These are phyloP conservation scores for Adelphocoris suturalis DNA, from an alignment of 2,888 invertebrate genomes.

Conservation along the genomic window DNA sequence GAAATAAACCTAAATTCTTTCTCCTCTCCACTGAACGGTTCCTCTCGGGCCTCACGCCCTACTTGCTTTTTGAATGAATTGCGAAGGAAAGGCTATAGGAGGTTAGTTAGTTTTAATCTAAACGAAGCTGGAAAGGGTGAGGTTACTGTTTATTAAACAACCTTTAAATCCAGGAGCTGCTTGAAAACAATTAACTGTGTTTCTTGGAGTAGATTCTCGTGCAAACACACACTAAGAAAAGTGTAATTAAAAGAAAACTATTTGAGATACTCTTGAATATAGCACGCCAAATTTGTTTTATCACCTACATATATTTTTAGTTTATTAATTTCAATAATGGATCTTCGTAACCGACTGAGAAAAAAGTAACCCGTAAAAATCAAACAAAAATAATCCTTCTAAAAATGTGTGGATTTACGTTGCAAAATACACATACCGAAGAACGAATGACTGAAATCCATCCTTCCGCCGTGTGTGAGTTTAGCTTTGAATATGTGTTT, in stretches of 20 bases:
- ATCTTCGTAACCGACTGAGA: no score
- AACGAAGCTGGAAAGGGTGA: background rate
- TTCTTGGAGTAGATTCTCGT: background rate
- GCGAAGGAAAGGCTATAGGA: background rate
- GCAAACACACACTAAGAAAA: background rate
- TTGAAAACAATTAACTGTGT: constrained; percentile 1
- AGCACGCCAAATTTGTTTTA: background rate
- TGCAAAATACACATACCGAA: no score
- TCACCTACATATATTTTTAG: no score
- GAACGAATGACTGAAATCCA: no score
- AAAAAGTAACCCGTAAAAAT: no score
- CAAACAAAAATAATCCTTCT: no score
- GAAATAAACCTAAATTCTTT: background rate
- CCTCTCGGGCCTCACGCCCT: background rate
- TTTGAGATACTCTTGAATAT: background rate
- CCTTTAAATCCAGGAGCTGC: background rate
- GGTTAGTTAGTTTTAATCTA: constrained; percentile 3
- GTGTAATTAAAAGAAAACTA: background rate
- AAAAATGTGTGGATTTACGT: no score
- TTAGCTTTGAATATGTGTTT: no score
- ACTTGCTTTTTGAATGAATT: background rate
- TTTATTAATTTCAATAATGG: no score
- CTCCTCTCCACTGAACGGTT: background rate
- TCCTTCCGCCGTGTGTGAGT: no score
- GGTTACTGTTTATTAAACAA: constrained; percentile 1